Percentiles rank a stretch among this genome's conserved stretches.
Conservation (phyloP, 2,797 vertebrate species). For the Emydoidea blandingii region DNA sequence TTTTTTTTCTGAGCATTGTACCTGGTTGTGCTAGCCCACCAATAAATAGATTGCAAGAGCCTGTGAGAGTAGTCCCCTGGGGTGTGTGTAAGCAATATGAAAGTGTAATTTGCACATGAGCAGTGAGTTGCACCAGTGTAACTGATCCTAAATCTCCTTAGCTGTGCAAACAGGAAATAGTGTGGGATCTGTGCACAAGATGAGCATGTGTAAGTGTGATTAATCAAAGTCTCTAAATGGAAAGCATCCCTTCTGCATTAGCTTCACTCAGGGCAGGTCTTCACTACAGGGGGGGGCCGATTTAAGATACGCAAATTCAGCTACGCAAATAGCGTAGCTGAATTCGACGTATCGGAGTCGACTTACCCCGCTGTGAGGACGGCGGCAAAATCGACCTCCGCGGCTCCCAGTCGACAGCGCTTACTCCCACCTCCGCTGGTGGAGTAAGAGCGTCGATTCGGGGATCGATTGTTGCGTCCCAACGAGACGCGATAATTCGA, state of each 20-base stretch:
- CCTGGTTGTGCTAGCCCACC: background rate
- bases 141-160: background rate
- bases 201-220: background rate
- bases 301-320: too few species aligned
- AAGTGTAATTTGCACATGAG: background rate
- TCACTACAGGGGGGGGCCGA: too few species aligned
- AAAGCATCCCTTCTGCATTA: background rate
- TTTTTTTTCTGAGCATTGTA: background rate
- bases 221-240: background rate
- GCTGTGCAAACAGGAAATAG: background rate
- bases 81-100: background rate
- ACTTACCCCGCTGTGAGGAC: too few species aligned
- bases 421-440: too few species aligned
- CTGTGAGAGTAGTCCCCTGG: background rate
- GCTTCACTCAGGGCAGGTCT: background rate
- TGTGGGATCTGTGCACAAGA: background rate
- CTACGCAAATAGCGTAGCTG: too few species aligned
- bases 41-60: background rate
- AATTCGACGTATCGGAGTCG: too few species aligned
- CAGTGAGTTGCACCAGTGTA: background rate
- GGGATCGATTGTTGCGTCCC: too few species aligned
- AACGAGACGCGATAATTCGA: too few species aligned
- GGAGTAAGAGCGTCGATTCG: too few species aligned
- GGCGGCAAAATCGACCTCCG: too few species aligned
- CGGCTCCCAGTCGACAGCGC: too few species aligned